phyloP scores from a whole-genome alignment of 2,888 invertebrate species.

The Gibbula magus region DNA sequence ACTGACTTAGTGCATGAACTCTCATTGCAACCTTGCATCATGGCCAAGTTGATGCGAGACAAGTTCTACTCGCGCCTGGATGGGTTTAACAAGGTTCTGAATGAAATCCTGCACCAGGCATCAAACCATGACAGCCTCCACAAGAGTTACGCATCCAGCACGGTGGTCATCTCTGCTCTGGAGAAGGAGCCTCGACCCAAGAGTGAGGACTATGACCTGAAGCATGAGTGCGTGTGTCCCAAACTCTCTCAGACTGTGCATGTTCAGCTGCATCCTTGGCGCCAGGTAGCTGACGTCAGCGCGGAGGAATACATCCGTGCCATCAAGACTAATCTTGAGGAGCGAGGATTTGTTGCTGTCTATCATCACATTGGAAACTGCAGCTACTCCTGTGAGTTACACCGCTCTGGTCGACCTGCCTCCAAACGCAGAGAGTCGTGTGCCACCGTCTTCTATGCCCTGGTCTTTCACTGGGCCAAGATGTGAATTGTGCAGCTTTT shows the following conservation, averaged over 20 bases:
- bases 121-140: not conserved
- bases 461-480: slow-evolving; percentile 23
- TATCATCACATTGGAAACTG: slow-evolving; percentile 25
- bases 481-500: slow-evolving; percentile 5
- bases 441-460: slow-evolving; percentile 16
- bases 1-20: slow-evolving; percentile 58
- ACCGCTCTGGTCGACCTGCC: not conserved
- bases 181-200: not conserved
- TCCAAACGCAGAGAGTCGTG: not conserved
- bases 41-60: slow-evolving; percentile 55
- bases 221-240: slow-evolving; percentile 16
- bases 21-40: slow-evolving; percentile 56
- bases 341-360: slow-evolving; percentile 24
- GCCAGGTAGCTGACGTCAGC: not conserved
- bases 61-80: slow-evolving; percentile 49
- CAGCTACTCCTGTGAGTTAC: slow-evolving; percentile 14
- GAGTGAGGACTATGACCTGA: slow-evolving; percentile 6
- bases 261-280: not conserved
- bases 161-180: not conserved
- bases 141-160: not conserved
- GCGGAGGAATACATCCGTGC: slow-evolving; percentile 20
- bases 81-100: slow-evolving; percentile 53
- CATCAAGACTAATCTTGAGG: slow-evolving; percentile 17
- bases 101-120: slow-evolving; percentile 38
- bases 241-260: not conserved